Base-by-base conservation (phyloP, 1,140 invertebrate genomes). In the Pogonus chalceus region DNA sequence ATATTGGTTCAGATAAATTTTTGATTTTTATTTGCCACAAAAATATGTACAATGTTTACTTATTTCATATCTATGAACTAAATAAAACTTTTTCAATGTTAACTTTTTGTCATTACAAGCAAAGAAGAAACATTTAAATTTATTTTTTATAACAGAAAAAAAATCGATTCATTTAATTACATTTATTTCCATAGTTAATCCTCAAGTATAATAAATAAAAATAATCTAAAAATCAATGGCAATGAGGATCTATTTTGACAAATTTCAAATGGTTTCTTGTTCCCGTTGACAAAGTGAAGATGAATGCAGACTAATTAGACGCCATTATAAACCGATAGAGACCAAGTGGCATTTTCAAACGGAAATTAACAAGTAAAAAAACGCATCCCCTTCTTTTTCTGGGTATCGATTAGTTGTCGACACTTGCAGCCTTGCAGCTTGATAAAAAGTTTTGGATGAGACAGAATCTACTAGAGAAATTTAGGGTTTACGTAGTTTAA, bases 311-410 rank as follows among this genome's bases (percentile, higher is more conserved):
- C 37, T 43, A 43, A 43, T 43, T 43, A 43, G 37, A 10, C 37
- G 18, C 37, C 37, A 43, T 43, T 43, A 43, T 43, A 43, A 43
- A 43, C 37, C 7, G 37, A 43, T 43, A 43, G 37, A 43, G 37
- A 43, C 37, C 37, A 10, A 43, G 37, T 43, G 37, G 37, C 37
- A 43, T 43, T 43, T 43, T 18, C 9, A 43, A 43, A 43, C 37
- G 37, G 37, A 43, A 43, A 43, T 43, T 43, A 43, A 9, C 37
- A 43, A 43, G 37, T 43, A 43, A 9, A 43, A 43, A 43, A 43
- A 31, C 26, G 26, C 4, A 4, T 31, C 18, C 37, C 37, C 37
- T 12, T 43, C 37, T 43, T 43, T 43, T 43, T 43, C 9, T 3
- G 7, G 37, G 18, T 9, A 43, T 43, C 37, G 37, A 43, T 43